Evolutionary conservation across 2,797 vertebrate genomes (phyloP), one percentile per base, ranked within the genome.

Genomic region (Microtus obscurus): DNA sequence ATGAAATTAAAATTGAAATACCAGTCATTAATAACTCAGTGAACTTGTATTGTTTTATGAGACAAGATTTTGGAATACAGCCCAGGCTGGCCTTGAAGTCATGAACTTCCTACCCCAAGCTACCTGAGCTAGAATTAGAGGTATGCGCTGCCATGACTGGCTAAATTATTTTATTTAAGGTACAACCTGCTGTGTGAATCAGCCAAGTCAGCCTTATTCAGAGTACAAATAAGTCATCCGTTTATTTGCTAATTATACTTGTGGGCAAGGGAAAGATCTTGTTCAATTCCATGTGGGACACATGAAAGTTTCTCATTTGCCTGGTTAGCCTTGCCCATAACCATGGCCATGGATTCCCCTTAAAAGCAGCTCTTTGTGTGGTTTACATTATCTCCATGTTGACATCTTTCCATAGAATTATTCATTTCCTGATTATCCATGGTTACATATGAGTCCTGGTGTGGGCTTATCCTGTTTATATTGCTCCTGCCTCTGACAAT

Each of bases 191-290:
- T 43, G 13, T 73, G 25, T 83, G 56, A 90, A 93, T 90, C 29
- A 63, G 13, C 31, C 25, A 80, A 74, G 40, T 37, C 67, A 56
- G 85, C 25, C 29, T 92, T 77, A 71, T 78, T 77, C 79, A 81
- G 87, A 86, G n/a, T 40, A 21, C 81, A 76, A 81, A 82, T 48
- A 95, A 67, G 10, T 25, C 56, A 53, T 31, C 8, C 34, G 16
- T 89, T 78, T 67, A 67, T 90, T 95, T 87, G 31, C 19, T 88
- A 78, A 65, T 78, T 87, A 31, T 82, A 48, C 43, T 89, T 82
- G 21, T 77, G 43, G 27, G 11, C 43, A 4, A 61, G 37, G 31
- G 16, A 93, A 81, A 77, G n/a, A 63, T 7, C 40, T 87, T 71
- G 17, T 53, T 87, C 29, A 94, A 48, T 87, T 90, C 53, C 51